These are phyloP conservation scores for Hyalella azteca DNA, from an alignment of 2,888 invertebrate genomes.

Conservation along the genomic window DNA sequence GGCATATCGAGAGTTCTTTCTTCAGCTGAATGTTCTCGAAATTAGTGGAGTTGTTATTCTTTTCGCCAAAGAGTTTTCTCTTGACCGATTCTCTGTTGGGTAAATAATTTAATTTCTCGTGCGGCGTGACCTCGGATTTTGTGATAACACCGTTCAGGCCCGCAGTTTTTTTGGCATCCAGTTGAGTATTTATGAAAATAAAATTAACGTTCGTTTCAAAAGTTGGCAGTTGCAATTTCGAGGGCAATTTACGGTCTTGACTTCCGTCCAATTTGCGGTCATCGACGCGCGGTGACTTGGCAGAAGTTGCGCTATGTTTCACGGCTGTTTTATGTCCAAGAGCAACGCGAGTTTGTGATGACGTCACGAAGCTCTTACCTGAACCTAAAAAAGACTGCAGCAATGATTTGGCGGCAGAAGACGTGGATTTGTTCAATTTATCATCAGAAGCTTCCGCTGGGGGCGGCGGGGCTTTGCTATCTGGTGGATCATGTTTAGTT, in stretches of 20 bases:
- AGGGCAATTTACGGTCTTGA: background rate
- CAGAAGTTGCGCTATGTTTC: background rate
- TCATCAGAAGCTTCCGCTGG: slow-evolving; percentile 10
- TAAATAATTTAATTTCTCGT: background rate
- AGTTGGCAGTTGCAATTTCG: background rate
- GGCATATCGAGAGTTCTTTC: slow-evolving; percentile 4
- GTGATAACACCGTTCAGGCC: background rate
- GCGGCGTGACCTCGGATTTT: background rate
- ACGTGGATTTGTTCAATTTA: background rate
- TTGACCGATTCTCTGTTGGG: background rate
- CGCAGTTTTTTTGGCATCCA: background rate
- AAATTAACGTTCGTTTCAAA: slow-evolving; percentile 29
- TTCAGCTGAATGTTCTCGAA: slow-evolving; percentile 5
- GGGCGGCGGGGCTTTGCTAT: background rate
- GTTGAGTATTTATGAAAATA: slow-evolving; percentile 7
- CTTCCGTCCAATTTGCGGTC: background rate
- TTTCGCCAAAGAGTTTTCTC: background rate
- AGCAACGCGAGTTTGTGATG: slow-evolving; percentile 23
- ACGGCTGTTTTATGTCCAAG: slow-evolving; percentile 16
- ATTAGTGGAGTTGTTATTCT: slow-evolving; percentile 20
- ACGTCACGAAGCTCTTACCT: slow-evolving; percentile 54
- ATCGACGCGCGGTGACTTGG: background rate
- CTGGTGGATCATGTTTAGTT: background rate
- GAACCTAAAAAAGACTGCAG: slow-evolving; percentile 58
- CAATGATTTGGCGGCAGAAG: slow-evolving; percentile 39